A percentile compares a stretch with the other conserved stretches of the same genome.
Evolutionary conservation across 2,888 invertebrate species (phyloP).

Genomic region (Synanthedon myopaeformis): DNA sequence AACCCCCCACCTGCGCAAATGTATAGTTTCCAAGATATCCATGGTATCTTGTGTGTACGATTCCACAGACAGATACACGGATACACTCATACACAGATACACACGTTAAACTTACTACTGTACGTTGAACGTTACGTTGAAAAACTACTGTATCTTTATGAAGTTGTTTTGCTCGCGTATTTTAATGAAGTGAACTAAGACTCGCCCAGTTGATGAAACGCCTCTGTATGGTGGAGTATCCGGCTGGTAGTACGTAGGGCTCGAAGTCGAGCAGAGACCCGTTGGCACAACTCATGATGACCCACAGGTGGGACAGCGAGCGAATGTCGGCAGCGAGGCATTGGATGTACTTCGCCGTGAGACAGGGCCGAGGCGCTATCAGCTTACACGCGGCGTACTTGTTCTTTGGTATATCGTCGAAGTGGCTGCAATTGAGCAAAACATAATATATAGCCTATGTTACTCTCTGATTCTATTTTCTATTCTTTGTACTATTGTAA

Average conservation of each 20-base stretch:
- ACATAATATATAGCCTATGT: too few relatives aligned
- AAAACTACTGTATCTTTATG: too few relatives aligned
- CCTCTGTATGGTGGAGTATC: conserved; percentile 67
- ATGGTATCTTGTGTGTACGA: too few relatives aligned
- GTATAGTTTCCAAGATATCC: too few relatives aligned
- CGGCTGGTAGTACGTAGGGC: conserved; percentile 70
- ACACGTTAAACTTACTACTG: too few relatives aligned
- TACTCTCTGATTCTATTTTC: too few relatives aligned
- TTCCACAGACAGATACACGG: too few relatives aligned
- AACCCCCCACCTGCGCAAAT: too few relatives aligned
- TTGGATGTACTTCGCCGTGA: conserved; percentile 80
- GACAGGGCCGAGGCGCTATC: conserved; percentile 77
- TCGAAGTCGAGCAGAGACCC: conserved; percentile 39
- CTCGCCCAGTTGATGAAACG: conserved; percentile 54
- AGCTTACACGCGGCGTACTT: conserved; percentile 69
- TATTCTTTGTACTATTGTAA: too few relatives aligned
- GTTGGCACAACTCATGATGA: conserved; percentile 71
- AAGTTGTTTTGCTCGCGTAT: conserved; percentile 44
- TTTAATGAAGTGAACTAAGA: background rate
- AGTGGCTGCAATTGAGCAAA: conserved; percentile 35
- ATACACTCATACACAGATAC: too few relatives aligned
- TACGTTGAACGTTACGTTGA: too few relatives aligned
- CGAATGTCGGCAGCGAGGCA: conserved; percentile 76
- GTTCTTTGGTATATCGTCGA: conserved; percentile 64
- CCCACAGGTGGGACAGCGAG: conserved; percentile 78